Evolutionary conservation across 2,113 vertebrate genomes (phyloP).

Genomic region (Hirundichthys speculiger): DNA sequence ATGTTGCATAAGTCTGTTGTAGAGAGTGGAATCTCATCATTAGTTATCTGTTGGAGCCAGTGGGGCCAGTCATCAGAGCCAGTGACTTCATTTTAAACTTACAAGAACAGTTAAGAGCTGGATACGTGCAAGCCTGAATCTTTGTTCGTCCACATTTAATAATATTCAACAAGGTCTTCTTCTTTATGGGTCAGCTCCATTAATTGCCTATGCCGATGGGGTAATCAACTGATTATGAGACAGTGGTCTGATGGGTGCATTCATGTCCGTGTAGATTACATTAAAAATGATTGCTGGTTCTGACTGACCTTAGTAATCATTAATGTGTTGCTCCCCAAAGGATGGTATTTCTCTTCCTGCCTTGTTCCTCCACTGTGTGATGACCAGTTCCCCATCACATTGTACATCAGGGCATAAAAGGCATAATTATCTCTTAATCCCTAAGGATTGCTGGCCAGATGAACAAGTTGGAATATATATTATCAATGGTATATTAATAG

Average conservation of each 20-base stretch:
- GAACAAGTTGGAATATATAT: constrained; percentile 57
- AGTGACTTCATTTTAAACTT: too few relatives aligned
- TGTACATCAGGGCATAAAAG: constrained; percentile 66
- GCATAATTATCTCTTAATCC: constrained; percentile 72
- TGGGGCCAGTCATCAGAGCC: too few relatives aligned
- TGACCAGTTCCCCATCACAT: constrained; percentile 43
- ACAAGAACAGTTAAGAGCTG: too few relatives aligned
- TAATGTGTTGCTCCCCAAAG: constrained; percentile 66
- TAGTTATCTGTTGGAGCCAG: too few relatives aligned
- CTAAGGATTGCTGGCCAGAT: constrained; percentile 51
- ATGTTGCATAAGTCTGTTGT: too few relatives aligned
- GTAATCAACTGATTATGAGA: constrained; percentile 54
- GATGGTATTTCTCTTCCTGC: constrained; percentile 53
- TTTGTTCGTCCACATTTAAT: constrained; percentile 22
- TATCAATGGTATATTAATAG: constrained; percentile 65
- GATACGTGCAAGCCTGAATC: constrained; percentile 3
- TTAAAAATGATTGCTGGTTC: constrained; percentile 39
- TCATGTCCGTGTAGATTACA: constrained; percentile 62
- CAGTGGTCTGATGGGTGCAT: constrained; percentile 56
- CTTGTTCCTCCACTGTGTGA: constrained; percentile 15
- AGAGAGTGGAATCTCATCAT: too few relatives aligned
- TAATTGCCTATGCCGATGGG: constrained; percentile 42
- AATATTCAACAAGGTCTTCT: constrained; percentile 25
- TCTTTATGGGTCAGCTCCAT: constrained; percentile 72
- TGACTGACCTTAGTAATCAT: constrained; percentile 67